Percentiles rank a stretch among this genome's conserved stretches.
phyloP scores from a whole-genome alignment of 1,140 invertebrate genomes.

The Lepidostoma basale region DNA sequence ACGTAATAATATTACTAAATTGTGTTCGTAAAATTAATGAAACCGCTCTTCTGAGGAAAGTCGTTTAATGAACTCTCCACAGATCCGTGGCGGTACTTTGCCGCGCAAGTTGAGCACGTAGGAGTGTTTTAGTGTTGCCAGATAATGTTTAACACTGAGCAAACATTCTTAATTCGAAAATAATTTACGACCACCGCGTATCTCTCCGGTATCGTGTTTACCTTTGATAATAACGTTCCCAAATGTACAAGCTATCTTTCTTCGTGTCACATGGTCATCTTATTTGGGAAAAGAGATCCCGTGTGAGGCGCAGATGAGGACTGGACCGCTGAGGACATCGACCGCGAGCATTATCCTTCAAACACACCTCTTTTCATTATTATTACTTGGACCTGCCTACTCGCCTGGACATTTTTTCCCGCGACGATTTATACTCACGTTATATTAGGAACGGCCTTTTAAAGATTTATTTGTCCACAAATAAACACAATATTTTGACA shows the following conservation, averaged over 20 bases:
- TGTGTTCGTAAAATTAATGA: no score
- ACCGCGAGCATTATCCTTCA: background rate
- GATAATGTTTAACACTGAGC: constrained; percentile 16
- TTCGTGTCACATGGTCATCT: constrained; percentile 6
- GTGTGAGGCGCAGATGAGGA: background rate
- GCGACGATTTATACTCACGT: no score
- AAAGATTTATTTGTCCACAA: background rate
- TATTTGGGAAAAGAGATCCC: background rate
- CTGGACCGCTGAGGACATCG: constrained; percentile 1
- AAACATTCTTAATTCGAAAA: constrained; percentile 8
- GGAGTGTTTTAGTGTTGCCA: constrained; percentile 7
- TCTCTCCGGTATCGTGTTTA: constrained; percentile 8
- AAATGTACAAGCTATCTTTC: background rate
- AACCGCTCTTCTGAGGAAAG: no score
- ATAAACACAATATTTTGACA: constrained; percentile 7
- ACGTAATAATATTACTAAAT: no score
- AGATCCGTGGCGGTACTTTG: no score
- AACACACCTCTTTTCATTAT: background rate
- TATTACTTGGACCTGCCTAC: no score
- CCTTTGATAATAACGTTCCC: constrained; percentile 9
- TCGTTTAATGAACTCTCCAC: no score
- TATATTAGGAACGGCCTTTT: no score
- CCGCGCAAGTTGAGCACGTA: no score
- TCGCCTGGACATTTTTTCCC: background rate
- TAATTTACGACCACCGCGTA: background rate